Base-by-base conservation (phyloP, 2,113 vertebrate genomes). In the Eolophus roseicapilla region DNA sequence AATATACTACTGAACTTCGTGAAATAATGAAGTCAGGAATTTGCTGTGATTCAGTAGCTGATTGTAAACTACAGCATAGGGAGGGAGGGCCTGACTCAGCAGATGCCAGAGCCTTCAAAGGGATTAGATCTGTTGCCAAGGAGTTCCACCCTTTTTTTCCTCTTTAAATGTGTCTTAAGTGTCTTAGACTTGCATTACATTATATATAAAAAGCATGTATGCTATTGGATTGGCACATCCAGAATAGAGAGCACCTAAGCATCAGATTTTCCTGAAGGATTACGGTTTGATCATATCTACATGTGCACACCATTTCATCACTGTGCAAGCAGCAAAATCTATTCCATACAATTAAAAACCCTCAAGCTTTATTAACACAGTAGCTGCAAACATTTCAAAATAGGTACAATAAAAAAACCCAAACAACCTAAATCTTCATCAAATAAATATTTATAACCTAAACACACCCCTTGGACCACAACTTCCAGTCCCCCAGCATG, bases 71-170 rank as follows among this genome's bases (percentile, higher is more conserved):
- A 74, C 35, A 70, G 27, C 8, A 13, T 5, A 69, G 71, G 71
- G 65, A 95, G 75, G 43, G 70, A 93, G 53, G 31, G 55, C 81
- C 93, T 97, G 96, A 97, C 93, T 97, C 97, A 96, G 95, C 96
- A 97, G 68, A 85, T 93, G 71, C 67, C 14, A 24, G 84, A 92
- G 44, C 52, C 94, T 96, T 96, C 96, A 97, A 97, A 97, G 86
- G 93, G 84, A 80, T 96, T 93, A 95, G 35, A 89, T 57, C 37
- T 2, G 24, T 90, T 95, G 93, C 96, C 88, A 94, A 79, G 74
- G 81, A 39, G 77, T 88, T 95, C 91, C 96, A 95, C 97, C 95
- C 91, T 71, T 86, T 91, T 88, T 92, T 87, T 11, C 12, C 15
- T 85, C 53, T 79, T 88, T 91, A 92, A 88, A 85, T 85, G 19